Evolutionary conservation across 2,113 vertebrate genomes (phyloP), one percentile per base, ranked within the genome.

Genomic region (Eonycteris spelaea): DNA sequence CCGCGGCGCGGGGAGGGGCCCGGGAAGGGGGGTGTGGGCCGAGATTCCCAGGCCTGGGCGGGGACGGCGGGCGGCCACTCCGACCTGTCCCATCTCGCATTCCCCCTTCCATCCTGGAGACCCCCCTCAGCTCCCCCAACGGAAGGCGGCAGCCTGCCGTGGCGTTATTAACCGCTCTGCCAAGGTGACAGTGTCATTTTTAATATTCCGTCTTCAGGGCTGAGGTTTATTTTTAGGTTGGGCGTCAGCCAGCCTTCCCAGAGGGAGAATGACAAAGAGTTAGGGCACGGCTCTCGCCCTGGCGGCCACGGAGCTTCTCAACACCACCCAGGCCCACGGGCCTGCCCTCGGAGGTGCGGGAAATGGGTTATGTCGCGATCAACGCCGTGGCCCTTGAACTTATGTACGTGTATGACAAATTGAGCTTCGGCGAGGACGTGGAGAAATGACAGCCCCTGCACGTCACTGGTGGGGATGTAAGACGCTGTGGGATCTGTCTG

Each of bases 101-200:
- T 3, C 2, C n/a, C 35, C 8, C 8, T 68, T 9, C 9, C 0
- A 0, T 33, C 26, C 35, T 2, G 4, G 51, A 7, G 4, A 8
- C 83, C 19, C 55, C 57, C 63, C 51, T 45, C 26, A 0, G 26
- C 73, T 74, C 48, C 55, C 73, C 38, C 21, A 2, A 10, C 0
- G 1, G 84, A 68, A 92, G 57, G 89, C 3, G 0, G 95, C 15
- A 3, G 71, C 59, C 80, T 0, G 3, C 84, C 3, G 1, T 16
- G 68, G 48, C 1, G 0, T 51, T 57, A 26, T 59, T 21, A 57
- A 70, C 73, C 59, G 35, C 67, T 75, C 93, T 10, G 19, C 83
- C 93, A 93, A 63, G 86, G 92, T 35, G 90, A 89, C 86, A 78
- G 1, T 68, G 74, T 84, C 94, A 38, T 95, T 92, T 85, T 51